These are phyloP conservation scores for Ganaspis sp. DNA, from an alignment of 1,140 invertebrate genomes.

Conservation along the genomic window DNA sequence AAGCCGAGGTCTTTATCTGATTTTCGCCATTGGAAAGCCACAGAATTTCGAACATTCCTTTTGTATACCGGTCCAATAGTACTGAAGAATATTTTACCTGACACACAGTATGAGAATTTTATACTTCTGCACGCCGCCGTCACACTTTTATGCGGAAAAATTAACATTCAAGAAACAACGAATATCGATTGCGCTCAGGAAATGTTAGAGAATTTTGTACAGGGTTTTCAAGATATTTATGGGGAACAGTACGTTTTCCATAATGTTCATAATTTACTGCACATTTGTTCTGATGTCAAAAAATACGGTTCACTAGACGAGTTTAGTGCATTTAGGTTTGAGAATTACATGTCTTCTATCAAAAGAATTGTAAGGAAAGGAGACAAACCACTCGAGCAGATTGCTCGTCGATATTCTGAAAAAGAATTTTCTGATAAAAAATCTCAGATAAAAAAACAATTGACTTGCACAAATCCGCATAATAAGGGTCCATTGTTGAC, in stretches of 20 bases:
- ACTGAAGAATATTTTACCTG: neutral
- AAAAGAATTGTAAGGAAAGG: neutral
- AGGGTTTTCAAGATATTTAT: neutral
- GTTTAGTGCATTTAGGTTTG: neutral
- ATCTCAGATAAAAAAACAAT: too few species aligned
- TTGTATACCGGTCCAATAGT: neutral
- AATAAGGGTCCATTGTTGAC: too few species aligned
- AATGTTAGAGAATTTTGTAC: neutral
- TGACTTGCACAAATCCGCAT: too few species aligned
- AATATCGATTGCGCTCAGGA: neutral
- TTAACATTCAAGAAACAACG: neutral
- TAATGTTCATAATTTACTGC: neutral
- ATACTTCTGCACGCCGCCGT: neutral
- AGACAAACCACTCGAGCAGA: neutral
- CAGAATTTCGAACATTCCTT: neutral
- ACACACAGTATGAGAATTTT: neutral
- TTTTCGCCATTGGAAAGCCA: neutral
- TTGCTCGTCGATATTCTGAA: neutral
- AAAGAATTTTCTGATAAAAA: neutral
- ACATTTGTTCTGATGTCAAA: neutral
- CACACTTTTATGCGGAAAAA: neutral
- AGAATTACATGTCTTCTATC: neutral
- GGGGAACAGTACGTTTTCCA: neutral
- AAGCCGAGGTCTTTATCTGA: neutral
- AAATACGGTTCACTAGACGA: neutral